Evolutionary conservation across 2,888 invertebrate genomes (phyloP), one percentile per base, ranked within the genome.

Genomic region (Ectropis crepuscularia): DNA sequence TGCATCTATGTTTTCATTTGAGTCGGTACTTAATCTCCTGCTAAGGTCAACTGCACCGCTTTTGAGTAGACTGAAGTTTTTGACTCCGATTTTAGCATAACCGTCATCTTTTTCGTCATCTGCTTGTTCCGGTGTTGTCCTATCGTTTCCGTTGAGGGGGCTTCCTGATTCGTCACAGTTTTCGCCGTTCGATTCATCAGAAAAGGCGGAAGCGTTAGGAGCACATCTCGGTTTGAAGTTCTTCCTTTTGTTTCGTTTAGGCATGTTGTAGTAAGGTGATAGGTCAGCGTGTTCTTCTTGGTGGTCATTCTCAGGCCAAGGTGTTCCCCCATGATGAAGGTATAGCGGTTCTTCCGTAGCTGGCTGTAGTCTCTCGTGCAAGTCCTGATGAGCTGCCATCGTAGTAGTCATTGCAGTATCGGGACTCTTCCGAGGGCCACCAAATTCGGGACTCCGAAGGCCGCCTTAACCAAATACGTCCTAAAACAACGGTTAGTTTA

Each of bases 191-290:
- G 91, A 91, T 65, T 93, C 92, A 57, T 94, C 94, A 6, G 93
- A 92, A 75, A 90, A 93, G 0, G 88, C 81, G 0, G 90, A 87
- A 16, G 93, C 85, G 67, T 94, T 94, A 2, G 96, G 95, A 63
- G 93, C 93, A 85, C 96, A 96, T 75, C 96, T 91, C 0, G 97
- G 97, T 76, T 96, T 95, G 87, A 96, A 96, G 84, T 96, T 96
- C 86, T 96, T 96, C 73, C 96, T 90, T 76, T 96, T 96, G 90
- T 96, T 96, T 76, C 95, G 93, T 84, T 95, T 95, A 68, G 94
- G 94, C 82, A 92, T 89, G 73, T 93, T 93, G 78, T 90, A 89
- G 79, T 90, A 90, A 0, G 90, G 89, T 5, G 92, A 87, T 80
- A 89, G 82, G 71, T 89, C 87, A 4, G 87, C 76, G 72, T 86